Percentiles rank a stretch among this genome's conserved stretches.
Conservation (phyloP, 1,140 invertebrate species). For the Nephotettix cincticeps region DNA sequence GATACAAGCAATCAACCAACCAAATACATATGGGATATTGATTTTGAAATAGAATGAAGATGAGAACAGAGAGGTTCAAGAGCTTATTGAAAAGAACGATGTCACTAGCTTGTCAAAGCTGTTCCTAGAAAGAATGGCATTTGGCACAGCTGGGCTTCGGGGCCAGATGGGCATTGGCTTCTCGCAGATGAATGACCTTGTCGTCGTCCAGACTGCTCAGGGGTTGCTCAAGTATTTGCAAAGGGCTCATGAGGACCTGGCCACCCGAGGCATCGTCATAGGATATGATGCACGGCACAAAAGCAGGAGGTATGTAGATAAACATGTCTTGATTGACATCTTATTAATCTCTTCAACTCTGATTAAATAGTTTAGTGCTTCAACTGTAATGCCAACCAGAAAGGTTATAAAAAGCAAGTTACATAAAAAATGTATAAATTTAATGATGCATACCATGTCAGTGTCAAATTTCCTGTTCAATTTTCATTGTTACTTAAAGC, state of each 20-base stretch:
- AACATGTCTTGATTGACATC: too few species aligned
- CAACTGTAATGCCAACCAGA: too few species aligned
- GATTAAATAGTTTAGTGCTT: too few species aligned
- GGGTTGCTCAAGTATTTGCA: slow-evolving; percentile 82
- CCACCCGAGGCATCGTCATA: slow-evolving; percentile 76
- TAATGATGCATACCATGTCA: too few species aligned
- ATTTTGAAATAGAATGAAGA: slow-evolving; percentile 51
- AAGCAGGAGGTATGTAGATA: slow-evolving; percentile 68
- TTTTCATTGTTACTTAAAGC: too few species aligned
- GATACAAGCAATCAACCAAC: too few species aligned
- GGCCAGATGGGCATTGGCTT: slow-evolving; percentile 92
- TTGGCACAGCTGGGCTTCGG: slow-evolving; percentile 89
- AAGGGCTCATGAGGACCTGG: slow-evolving; percentile 48
- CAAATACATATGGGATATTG: too few species aligned
- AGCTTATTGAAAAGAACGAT: slow-evolving; percentile 53
- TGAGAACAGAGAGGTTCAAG: slow-evolving; percentile 53
- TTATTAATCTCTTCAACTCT: too few species aligned
- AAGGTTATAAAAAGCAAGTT: too few species aligned
- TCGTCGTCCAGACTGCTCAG: slow-evolving; percentile 95
- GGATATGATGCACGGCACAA: slow-evolving; percentile 96
- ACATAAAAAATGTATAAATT: too few species aligned
- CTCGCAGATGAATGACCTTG: slow-evolving; percentile 94
- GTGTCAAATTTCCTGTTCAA: too few species aligned
- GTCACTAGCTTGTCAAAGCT: slow-evolving; percentile 54
- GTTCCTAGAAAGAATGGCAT: slow-evolving; percentile 69